Percentiles rank a stretch among this genome's conserved stretches.
Conservation (phyloP, 1,140 invertebrate species). For the Contarinia nasturtii region DNA sequence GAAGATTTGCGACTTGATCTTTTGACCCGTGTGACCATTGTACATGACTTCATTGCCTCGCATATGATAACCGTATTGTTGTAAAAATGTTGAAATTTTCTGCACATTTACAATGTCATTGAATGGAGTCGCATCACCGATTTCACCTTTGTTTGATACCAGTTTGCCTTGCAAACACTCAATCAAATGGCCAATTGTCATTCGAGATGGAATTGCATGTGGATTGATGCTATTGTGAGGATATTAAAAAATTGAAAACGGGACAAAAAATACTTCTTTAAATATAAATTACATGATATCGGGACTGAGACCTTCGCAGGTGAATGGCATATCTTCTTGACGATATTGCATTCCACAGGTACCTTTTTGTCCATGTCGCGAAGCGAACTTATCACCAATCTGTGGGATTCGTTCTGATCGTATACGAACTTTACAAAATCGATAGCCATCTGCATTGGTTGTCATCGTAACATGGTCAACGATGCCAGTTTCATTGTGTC, state of each 20-base stretch:
- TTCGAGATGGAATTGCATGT: constrained; percentile 96
- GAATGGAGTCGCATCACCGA: constrained; percentile 97
- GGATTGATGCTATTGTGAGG: constrained; percentile 99
- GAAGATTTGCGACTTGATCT: constrained; percentile 90
- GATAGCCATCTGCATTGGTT: constrained; percentile 94
- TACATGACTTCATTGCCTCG: constrained; percentile 97
- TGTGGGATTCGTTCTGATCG: constrained; percentile 95
- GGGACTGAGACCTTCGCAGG: constrained; percentile 86
- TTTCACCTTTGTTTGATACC: constrained; percentile 72
- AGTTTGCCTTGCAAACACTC: constrained; percentile 97
- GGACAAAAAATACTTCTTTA: no score
- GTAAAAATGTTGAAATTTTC: constrained; percentile 89
- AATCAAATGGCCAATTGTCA: constrained; percentile 99
- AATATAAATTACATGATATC: no score
- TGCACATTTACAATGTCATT: constrained; percentile 98
- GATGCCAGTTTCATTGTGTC: constrained; percentile 96
- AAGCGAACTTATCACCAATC: constrained; percentile 98
- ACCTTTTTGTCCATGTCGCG: constrained; percentile 95
- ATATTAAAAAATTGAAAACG: no score
- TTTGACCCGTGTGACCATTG: constrained; percentile 91
- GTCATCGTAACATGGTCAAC: constrained; percentile 98
- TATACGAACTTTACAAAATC: constrained; percentile 96
- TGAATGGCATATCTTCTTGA: constrained; percentile 98
- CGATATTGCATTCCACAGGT: constrained; percentile 97
- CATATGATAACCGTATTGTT: constrained; percentile 93